phyloP scores from a whole-genome alignment of 2,888 invertebrate species.

The Spatulosminthurus flaviceps region DNA sequence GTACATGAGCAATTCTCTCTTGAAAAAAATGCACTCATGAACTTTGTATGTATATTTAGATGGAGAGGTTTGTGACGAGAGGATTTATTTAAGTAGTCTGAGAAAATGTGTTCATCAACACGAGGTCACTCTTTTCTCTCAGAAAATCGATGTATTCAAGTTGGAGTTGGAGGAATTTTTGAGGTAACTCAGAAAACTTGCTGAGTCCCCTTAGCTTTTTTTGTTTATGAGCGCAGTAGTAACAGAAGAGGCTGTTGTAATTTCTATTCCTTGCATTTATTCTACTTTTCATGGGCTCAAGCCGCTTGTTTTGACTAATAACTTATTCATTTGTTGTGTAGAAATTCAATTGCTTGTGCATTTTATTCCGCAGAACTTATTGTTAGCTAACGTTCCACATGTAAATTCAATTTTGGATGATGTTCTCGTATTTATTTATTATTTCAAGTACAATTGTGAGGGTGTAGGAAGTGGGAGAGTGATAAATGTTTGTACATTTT shows the following conservation, averaged over 20 bases:
- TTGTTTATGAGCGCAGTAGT: slow-evolving; percentile 50
- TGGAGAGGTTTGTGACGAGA: too few species aligned
- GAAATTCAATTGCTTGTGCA: not conserved
- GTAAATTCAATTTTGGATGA: too few species aligned
- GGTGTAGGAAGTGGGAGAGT: slow-evolving; percentile 53
- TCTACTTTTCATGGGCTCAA: not conserved
- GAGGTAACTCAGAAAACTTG: not conserved
- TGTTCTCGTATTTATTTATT: not conserved
- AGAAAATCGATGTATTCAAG: not conserved
- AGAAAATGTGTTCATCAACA: not conserved
- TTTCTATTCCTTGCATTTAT: not conserved
- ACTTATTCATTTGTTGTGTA: not conserved
- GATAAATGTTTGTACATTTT: slow-evolving; percentile 59
- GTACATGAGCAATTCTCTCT: too few species aligned
- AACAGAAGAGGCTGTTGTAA: not conserved
- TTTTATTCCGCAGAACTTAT: not conserved
- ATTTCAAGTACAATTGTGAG: slow-evolving; percentile 18
- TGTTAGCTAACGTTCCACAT: too few species aligned
- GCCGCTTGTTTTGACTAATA: not conserved
- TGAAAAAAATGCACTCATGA: too few species aligned
- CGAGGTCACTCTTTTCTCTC: not conserved
- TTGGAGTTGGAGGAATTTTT: not conserved
- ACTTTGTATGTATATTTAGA: too few species aligned
- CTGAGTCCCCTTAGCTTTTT: slow-evolving; percentile 40
- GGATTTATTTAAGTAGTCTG: too few species aligned